Base-by-base conservation (phyloP, 2,888 invertebrate species). In the Helleia helle region DNA sequence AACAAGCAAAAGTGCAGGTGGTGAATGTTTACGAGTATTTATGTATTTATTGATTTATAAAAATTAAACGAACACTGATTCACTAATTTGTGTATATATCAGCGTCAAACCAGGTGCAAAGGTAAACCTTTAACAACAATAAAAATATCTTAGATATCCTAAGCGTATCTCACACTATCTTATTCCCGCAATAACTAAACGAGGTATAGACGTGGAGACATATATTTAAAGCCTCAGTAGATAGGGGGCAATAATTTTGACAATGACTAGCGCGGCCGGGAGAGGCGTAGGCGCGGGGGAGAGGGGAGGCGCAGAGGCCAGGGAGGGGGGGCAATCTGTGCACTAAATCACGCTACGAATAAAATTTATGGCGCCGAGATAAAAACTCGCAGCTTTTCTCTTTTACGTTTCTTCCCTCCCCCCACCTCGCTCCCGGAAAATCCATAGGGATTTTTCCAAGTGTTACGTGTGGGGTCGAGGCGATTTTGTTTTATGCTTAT, bases 311-410 rank as follows among this genome's bases (percentile, higher is more conserved):
- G 67, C 65, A n/a, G n/a, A n/a, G n/a, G n/a, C n/a, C n/a, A n/a
- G n/a, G n/a, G n/a, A n/a, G n/a, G n/a, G n/a, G 79, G 79, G 81
- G 81, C 83, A 84, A 86, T 86, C 86, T 86, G 83, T 74, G 84
- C 86, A 85, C 85, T 86, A 86, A 86, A 86, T 86, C 86, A 86
- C 86, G 86, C 81, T 86, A 79, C 86, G 86, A 86, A 86, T 86
- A 86, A 86, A 86, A 86, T 86, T 86, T 86, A 86, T 86, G 86
- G 86, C 79, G 81, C 81, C 84, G 84, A 86, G 86, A 86, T 86
- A 86, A 86, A 86, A 86, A 86, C 86, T 86, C 86, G 86, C 84
- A 86, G 86, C 86, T 86, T 86, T 86, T 86, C 86, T 86, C 86
- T 86, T 86, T 85, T 85, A 84, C 83, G 83, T 83, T 81, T 80